These are phyloP conservation scores for Nannospalax galili DNA, from an alignment of 2,113 vertebrate genomes.

Conservation along the genomic window DNA sequence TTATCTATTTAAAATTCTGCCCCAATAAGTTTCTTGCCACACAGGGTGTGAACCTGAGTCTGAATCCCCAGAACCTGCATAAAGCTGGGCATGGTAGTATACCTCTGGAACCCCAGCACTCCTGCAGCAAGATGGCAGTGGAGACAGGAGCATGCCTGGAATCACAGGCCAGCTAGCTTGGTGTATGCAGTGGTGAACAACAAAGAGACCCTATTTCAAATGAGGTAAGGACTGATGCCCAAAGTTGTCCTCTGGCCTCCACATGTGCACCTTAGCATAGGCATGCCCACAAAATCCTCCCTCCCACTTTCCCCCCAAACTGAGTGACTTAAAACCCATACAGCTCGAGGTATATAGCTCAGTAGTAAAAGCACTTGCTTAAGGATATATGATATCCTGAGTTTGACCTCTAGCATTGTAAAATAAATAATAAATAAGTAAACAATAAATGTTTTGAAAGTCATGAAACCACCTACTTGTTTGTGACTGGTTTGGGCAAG, in stretches of 20 bases:
- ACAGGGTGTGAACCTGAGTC: background rate
- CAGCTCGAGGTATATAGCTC: background rate
- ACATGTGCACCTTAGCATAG: too few species aligned
- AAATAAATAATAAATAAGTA: background rate
- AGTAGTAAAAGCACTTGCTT: background rate
- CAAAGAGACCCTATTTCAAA: background rate
- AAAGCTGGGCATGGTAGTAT: background rate
- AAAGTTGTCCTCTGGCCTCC: background rate
- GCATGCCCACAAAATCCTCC: background rate
- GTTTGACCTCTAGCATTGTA: background rate
- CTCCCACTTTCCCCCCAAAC: background rate
- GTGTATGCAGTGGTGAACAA: too few species aligned
- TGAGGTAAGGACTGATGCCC: too few species aligned
- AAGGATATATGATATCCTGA: background rate
- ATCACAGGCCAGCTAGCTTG: background rate
- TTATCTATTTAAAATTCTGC: background rate
- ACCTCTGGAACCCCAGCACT: too few species aligned
- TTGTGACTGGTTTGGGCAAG: background rate
- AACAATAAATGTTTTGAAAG: background rate
- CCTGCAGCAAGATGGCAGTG: background rate
- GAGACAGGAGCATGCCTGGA: background rate
- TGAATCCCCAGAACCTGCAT: background rate
- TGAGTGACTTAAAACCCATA: background rate
- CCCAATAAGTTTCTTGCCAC: background rate
- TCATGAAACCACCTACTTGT: background rate